Percentiles rank a stretch among this genome's conserved stretches.
Evolutionary conservation across 2,797 vertebrate genomes (phyloP).

Genomic region (Semaprochilodus insignis): DNA sequence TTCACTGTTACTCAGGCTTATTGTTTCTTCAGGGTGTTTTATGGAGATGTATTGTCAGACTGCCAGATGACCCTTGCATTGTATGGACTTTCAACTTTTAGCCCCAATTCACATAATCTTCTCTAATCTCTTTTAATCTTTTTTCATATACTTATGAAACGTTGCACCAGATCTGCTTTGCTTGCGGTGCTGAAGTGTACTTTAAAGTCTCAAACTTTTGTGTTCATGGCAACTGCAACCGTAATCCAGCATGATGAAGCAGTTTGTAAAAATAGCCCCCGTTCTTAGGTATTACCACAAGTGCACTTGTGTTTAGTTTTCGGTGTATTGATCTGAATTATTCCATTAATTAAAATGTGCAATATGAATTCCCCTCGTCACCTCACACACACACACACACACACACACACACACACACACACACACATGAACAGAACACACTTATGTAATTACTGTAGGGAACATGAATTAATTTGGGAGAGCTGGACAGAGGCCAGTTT

Average conservation of each 20-base stretch:
- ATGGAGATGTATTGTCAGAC: not conserved
- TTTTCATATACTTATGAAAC: not conserved
- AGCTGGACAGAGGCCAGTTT: slow-evolving; percentile 74
- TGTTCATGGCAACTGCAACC: not conserved
- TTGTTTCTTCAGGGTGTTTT: not conserved
- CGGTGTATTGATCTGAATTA: slow-evolving; percentile 63
- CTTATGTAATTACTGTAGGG: slow-evolving; percentile 71
- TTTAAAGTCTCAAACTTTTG: not conserved
- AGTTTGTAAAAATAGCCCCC: slow-evolving; percentile 10
- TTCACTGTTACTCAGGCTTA: not conserved
- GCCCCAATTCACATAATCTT: slow-evolving; percentile 3
- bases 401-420: slow-evolving; percentile 42
- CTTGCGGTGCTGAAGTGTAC: slow-evolving; percentile 9
- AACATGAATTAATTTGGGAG: slow-evolving; percentile 74
- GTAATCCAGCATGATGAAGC: slow-evolving; percentile 6
- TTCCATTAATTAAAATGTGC: slow-evolving; percentile 67
- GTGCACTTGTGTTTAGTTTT: slow-evolving; percentile 20
- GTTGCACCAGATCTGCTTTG: not conserved
- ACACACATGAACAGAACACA: slow-evolving; percentile 61
- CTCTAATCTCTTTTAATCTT: slow-evolving; percentile 15
- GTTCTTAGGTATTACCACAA: slow-evolving; percentile 36
- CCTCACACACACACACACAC: slow-evolving; percentile 5
- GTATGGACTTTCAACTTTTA: slow-evolving; percentile 5
- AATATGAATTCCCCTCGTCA: slow-evolving; percentile 28
- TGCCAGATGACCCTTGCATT: slow-evolving; percentile 19